Percentiles rank a stretch among this genome's conserved stretches.
These are phyloP conservation scores for Lydus trimaculatus DNA, from an alignment of 2,888 invertebrate species.

Conservation along the genomic window DNA sequence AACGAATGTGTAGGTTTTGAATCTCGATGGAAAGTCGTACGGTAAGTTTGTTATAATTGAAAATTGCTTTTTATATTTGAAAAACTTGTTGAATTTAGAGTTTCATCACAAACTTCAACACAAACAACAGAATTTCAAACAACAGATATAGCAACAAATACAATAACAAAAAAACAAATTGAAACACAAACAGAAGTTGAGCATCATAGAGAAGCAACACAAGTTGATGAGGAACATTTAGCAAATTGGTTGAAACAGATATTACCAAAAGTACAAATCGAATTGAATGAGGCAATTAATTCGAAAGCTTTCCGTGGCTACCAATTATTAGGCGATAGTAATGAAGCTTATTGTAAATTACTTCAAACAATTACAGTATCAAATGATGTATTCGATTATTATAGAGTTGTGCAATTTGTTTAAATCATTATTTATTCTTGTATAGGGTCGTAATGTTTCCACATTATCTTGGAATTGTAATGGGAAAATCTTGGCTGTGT, in stretches of 20 bases:
- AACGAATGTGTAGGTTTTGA: constrained; percentile 62
- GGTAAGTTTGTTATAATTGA: constrained; percentile 40
- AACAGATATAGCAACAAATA: constrained; percentile 49
- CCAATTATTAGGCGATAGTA: constrained; percentile 38
- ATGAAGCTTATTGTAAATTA: constrained; percentile 47
- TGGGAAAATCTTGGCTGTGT: constrained; percentile 56
- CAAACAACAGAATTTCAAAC: constrained; percentile 52
- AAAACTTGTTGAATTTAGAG: constrained; percentile 37
- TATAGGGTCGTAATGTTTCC: constrained; percentile 36
- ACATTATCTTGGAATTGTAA: constrained; percentile 57
- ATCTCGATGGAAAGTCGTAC: constrained; percentile 59
- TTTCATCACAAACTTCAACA: constrained; percentile 43
- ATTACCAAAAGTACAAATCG: constrained; percentile 60
- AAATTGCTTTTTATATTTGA: neutral
- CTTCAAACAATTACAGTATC: constrained; percentile 47
- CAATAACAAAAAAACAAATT: constrained; percentile 48
- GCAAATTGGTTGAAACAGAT: constrained; percentile 62
- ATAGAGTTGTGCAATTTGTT: neutral
- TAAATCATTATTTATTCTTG: neutral
- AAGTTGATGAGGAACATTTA: constrained; percentile 60
- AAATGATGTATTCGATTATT: neutral
- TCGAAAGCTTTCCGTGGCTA: constrained; percentile 53
- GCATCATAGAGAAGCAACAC: constrained; percentile 29
- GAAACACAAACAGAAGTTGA: constrained; percentile 58
- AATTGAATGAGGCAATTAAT: constrained; percentile 57